Percentiles rank a stretch among this genome's conserved stretches.
Conservation (phyloP, 2,888 invertebrate species). For the Branchellion lobata region DNA sequence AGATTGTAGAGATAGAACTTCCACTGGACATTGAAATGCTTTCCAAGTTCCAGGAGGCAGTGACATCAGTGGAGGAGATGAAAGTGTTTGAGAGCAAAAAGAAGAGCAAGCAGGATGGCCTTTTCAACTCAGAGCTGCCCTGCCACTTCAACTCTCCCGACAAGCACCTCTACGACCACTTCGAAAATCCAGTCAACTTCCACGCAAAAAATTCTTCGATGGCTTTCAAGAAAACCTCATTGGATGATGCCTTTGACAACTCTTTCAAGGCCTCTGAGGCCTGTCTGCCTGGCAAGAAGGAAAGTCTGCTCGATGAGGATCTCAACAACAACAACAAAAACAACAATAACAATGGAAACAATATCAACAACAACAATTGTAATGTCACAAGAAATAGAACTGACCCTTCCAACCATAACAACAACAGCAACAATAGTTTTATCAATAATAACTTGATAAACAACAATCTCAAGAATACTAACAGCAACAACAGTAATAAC, state of each 20-base stretch:
- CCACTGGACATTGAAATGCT: slow-evolving; percentile 35
- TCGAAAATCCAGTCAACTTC: too few species aligned
- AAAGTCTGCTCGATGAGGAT: not conserved
- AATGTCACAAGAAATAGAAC: not conserved
- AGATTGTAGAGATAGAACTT: slow-evolving; percentile 38
- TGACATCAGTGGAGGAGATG: not conserved
- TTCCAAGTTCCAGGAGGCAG: slow-evolving; percentile 8
- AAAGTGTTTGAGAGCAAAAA: not conserved
- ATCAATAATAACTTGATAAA: not conserved
- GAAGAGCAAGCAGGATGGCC: slow-evolving; percentile 4
- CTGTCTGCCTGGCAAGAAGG: not conserved
- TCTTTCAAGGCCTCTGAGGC: not conserved
- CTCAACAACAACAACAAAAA: not conserved
- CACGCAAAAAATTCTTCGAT: too few species aligned
- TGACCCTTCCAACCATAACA: not conserved
- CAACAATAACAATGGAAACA: not conserved
- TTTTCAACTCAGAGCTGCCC: not conserved
- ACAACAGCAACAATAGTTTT: not conserved
- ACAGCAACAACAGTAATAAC: not conserved
- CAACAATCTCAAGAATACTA: not conserved
- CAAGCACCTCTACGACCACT: too few species aligned
- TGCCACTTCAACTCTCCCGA: too few species aligned
- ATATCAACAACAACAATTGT: not conserved
- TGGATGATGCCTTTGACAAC: not conserved
- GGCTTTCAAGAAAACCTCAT: too few species aligned